Percentiles rank a stretch among this genome's conserved stretches.
Evolutionary conservation across 2,888 invertebrate species (phyloP).

Genomic region (Cantharis lateralis): DNA sequence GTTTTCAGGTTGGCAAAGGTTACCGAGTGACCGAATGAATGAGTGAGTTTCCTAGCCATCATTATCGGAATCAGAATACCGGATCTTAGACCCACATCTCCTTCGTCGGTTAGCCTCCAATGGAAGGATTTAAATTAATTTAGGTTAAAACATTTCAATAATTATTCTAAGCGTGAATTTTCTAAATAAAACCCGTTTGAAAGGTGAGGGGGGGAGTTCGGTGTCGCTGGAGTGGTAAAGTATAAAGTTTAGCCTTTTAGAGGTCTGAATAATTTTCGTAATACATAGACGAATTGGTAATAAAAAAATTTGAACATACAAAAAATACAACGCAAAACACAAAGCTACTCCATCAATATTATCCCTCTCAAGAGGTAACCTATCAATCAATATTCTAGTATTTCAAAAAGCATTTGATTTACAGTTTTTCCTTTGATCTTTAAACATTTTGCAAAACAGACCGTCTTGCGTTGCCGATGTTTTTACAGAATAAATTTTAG

Average conservation of each 20-base stretch:
- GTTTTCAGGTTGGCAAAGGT: too few species aligned
- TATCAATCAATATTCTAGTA: conserved; percentile 2
- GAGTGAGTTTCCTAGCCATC: too few species aligned
- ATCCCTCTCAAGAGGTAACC: background rate
- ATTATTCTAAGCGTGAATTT: background rate
- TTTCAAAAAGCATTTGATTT: conserved; percentile 8
- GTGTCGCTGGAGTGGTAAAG: background rate
- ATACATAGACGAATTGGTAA: background rate
- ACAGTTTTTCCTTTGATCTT: conserved; percentile 17
- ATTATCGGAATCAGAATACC: too few species aligned
- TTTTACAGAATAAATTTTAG: conserved; percentile 4
- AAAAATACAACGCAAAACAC: background rate
- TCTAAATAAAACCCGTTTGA: background rate
- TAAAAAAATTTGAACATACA: background rate
- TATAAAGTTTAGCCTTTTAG: background rate
- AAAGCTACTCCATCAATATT: background rate
- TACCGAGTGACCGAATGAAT: too few species aligned
- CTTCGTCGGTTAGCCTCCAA: too few species aligned
- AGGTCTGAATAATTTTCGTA: background rate
- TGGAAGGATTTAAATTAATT: too few species aligned
- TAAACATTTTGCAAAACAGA: background rate
- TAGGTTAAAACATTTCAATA: too few species aligned
- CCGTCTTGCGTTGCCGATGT: background rate
- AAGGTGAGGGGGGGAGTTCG: background rate
- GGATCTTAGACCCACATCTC: too few species aligned